Evolutionary conservation across 1,140 invertebrate species (phyloP).

Genomic region (Xylocopa sonorina): DNA sequence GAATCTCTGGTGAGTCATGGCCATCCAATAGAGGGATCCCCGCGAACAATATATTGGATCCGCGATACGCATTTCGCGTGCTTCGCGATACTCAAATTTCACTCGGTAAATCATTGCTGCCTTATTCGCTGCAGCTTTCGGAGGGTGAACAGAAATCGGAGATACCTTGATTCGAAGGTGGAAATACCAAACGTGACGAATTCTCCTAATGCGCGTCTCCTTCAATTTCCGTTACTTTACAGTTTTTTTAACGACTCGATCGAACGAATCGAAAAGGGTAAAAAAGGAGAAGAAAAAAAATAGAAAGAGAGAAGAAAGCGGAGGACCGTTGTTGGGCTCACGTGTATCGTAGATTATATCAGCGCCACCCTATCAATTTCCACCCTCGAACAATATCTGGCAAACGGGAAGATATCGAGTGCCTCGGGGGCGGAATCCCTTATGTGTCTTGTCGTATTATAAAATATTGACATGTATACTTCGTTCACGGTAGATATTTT

Average conservation of each 20-base stretch:
- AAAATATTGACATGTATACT: conserved; percentile 61
- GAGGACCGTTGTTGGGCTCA: conserved; percentile 11
- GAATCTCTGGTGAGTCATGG: conserved; percentile 61
- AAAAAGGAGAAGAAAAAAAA: conserved; percentile 39
- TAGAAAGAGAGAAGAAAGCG: conserved; percentile 52
- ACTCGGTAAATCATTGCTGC: conserved; percentile 61
- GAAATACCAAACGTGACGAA: too few relatives aligned
- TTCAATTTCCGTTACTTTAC: too few relatives aligned
- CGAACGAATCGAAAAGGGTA: background rate
- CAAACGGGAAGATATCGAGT: conserved; percentile 51
- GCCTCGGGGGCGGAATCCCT: conserved; percentile 36
- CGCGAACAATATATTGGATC: conserved; percentile 66
- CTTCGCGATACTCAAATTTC: conserved; percentile 69
- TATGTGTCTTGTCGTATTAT: conserved; percentile 62
- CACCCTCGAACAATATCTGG: conserved; percentile 52
- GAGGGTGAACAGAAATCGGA: conserved; percentile 50
- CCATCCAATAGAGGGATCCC: conserved; percentile 61
- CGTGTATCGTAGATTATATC: conserved; percentile 54
- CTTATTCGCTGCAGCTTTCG: conserved; percentile 46
- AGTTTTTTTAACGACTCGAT: too few relatives aligned
- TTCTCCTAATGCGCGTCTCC: too few relatives aligned
- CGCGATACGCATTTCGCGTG: conserved; percentile 70
- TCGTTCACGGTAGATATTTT: conserved; percentile 58
- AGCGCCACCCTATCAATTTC: conserved; percentile 57
- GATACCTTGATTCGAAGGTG: conserved; percentile 43